Evolutionary conservation across 64 coral and sea anemone species (phyloP), one percentile per base, ranked within the genome.

Genomic region (Dendrophyllia cribrosa): DNA sequence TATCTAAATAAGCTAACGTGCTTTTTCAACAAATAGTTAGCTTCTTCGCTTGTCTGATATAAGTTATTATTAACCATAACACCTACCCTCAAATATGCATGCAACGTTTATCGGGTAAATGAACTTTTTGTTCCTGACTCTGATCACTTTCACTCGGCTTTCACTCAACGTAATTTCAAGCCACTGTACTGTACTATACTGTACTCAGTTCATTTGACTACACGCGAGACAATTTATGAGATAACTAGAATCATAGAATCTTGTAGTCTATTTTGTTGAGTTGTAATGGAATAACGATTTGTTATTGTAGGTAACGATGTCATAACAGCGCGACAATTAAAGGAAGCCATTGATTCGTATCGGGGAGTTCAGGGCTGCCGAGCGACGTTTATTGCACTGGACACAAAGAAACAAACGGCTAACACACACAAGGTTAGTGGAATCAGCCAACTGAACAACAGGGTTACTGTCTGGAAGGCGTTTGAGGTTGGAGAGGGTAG

Each of bases 271-370:
- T 8, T 43, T 15, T 45, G 34, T 24, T 45, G 0, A 44, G 16
- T 48, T 73, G 25, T 73, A 45, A 73, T 15, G 11, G 20, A 21
- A 34, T 82, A 17, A 66, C 5, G 58, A 15, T 68, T 26, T 71
- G 70, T 91, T 82, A 47, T 88, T 88, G 47, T 71, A 88, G 70
- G 86, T 82, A 48, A 82, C 78, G 89, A 82, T 61, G 89, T 91
- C n/a, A 51, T 66, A 1, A 91, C 53, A 65, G 89, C 76, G 48
- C 46, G 25, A 66, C 60, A 90, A 25, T 71, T 90, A 16, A 78
- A 90, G 78, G 88, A 58, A 90, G 76, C 88, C 46, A 80, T 90
- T 61, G 88, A 78, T 47, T 64, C 76, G 64, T 81, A 83, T 61
- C 77, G 89, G 45, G 76, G 78, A n/a, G 50, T 91, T 1, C 83